phyloP scores from a whole-genome alignment of 2,797 vertebrate species.

The Pangasius sanitwongsei region DNA sequence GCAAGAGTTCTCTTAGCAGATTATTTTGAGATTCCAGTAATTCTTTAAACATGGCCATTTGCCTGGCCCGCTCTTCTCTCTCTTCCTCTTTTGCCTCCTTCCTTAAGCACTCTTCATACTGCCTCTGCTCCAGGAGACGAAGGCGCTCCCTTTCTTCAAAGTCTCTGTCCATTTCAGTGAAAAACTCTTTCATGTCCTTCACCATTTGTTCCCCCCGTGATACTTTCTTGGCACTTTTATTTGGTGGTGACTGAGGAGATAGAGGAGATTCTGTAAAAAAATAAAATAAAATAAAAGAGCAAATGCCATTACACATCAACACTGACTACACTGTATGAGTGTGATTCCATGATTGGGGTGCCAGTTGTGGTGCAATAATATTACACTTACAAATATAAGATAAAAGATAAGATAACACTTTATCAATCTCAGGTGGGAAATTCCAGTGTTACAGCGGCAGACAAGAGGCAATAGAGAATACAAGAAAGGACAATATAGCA shows the following conservation, averaged over 20 bases:
- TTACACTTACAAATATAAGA: neutral
- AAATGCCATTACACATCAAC: neutral
- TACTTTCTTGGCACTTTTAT: neutral
- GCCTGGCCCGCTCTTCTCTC: neutral
- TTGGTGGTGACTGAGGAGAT: constrained; percentile 8
- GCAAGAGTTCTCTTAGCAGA: constrained; percentile 6
- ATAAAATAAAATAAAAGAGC: neutral
- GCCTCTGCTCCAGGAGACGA: neutral
- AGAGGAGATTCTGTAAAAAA: neutral
- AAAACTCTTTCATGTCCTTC: constrained; percentile 9
- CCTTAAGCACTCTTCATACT: neutral
- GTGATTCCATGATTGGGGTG: neutral
- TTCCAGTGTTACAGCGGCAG: neutral
- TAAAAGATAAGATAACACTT: neutral
- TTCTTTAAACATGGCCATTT: constrained; percentile 10
- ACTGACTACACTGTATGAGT: neutral
- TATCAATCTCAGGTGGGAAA: neutral
- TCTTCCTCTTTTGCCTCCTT: neutral
- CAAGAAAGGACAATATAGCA: neutral
- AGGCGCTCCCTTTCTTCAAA: constrained; percentile 8
- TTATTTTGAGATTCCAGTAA: neutral
- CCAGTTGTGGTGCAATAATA: neutral
- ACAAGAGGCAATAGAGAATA: too few relatives aligned
- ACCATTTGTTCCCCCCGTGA: neutral
- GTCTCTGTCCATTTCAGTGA: neutral